Conservation (phyloP, 1,140 invertebrate genomes). For the Hylyphantes graminicola region DNA sequence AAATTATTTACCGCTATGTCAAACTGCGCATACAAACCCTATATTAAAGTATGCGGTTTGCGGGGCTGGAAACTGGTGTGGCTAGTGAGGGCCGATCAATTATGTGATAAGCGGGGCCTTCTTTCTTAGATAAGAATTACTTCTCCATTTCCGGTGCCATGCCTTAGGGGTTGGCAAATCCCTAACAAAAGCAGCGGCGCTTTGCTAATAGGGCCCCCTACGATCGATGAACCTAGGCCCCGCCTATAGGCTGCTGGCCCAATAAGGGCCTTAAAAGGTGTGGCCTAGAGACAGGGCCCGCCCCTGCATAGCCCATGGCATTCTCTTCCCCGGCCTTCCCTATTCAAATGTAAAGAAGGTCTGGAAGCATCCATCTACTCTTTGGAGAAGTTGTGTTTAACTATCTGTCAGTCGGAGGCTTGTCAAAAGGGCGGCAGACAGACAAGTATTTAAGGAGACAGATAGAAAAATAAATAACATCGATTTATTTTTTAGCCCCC, state of each 20-base stretch:
- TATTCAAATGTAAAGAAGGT: constrained; percentile 42
- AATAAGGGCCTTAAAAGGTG: constrained; percentile 21
- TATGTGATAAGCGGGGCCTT: constrained; percentile 53
- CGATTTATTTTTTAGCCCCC: no score
- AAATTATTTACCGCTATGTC: no score
- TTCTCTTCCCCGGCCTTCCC: constrained; percentile 12
- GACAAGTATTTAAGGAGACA: no score
- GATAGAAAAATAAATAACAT: no score
- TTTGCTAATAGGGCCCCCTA: constrained; percentile 48
- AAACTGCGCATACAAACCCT: no score
- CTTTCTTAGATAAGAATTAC: constrained; percentile 57
- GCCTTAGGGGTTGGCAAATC: constrained; percentile 39
- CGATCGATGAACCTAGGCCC: constrained; percentile 36
- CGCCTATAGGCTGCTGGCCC: constrained; percentile 1
- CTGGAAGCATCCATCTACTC: background rate
- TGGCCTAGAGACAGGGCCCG: background rate
- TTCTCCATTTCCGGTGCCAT: constrained; percentile 50
- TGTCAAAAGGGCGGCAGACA: no score
- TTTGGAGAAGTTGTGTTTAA: background rate
- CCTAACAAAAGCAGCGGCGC: constrained; percentile 49
- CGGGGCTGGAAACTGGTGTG: no score
- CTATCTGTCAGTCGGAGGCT: no score
- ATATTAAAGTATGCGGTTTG: no score
- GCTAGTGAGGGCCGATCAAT: constrained; percentile 18
- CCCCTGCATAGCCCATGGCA: constrained; percentile 4